Conservation (phyloP, 2,797 vertebrate species). For the Clarias platycephalus region DNA sequence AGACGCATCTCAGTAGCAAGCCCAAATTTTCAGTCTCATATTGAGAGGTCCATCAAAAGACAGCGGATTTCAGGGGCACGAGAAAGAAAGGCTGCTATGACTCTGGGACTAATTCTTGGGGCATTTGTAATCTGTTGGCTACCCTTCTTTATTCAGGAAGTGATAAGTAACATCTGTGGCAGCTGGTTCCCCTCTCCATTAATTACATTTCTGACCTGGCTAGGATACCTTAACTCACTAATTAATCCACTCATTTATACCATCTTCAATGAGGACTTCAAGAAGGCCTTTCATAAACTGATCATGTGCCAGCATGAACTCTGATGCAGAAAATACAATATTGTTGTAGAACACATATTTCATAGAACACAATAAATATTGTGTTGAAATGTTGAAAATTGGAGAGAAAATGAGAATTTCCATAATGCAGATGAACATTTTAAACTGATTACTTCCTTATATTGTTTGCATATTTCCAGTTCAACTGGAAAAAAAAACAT, state of each 20-base stretch:
- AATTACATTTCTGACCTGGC: constrained; percentile 93
- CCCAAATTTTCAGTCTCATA: constrained; percentile 75
- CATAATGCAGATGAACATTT: neutral
- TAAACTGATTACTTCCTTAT: neutral
- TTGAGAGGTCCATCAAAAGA: constrained; percentile 82
- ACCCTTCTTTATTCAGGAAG: constrained; percentile 97
- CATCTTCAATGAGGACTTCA: constrained; percentile 98
- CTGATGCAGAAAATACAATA: constrained; percentile 59
- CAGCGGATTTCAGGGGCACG: constrained; percentile 89
- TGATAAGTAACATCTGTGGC: constrained; percentile 88
- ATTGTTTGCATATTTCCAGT: neutral
- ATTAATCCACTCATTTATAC: constrained; percentile 98
- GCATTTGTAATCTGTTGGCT: constrained; percentile 98
- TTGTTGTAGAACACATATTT: neutral
- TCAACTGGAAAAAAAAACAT: neutral
- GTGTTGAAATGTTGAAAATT: neutral
- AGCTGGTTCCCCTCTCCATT: constrained; percentile 87
- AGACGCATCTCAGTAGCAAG: constrained; percentile 71
- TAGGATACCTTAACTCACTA: constrained; percentile 97
- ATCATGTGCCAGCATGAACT: constrained; percentile 84
- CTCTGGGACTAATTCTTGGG: constrained; percentile 90
- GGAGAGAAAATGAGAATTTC: neutral
- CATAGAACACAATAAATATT: neutral
- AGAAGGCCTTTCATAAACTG: constrained; percentile 97
- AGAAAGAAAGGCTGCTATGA: constrained; percentile 92